Percentiles rank a stretch among this genome's conserved stretches.
Conservation (phyloP, 2,113 vertebrate species). For the Canis aureus region DNA sequence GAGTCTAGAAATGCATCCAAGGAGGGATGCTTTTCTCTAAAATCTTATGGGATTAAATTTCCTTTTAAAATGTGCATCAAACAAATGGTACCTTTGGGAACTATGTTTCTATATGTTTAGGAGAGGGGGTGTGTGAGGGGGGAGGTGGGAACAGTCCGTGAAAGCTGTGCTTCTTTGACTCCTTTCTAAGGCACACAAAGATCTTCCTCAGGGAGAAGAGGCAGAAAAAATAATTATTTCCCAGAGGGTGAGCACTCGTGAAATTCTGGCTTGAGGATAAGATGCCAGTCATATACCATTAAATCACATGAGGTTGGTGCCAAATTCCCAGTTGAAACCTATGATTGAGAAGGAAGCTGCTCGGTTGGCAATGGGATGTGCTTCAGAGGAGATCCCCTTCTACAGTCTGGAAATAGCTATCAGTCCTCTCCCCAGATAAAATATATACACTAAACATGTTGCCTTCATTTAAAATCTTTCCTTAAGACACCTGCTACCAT, state of each 20-base stretch:
- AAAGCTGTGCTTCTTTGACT: background rate
- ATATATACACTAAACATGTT: accelerated
- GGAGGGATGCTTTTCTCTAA: conserved; percentile 33
- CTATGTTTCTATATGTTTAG: background rate
- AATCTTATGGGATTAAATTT: conserved; percentile 25
- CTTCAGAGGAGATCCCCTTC: background rate
- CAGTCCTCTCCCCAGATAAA: background rate
- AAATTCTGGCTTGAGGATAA: background rate
- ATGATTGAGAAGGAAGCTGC: background rate
- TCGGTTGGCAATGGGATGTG: background rate
- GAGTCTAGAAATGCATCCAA: background rate
- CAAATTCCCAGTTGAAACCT: background rate
- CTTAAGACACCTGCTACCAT: background rate
- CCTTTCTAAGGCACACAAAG: conserved; percentile 62
- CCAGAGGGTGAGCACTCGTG: background rate
- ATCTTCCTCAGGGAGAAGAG: background rate
- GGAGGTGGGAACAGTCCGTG: background rate
- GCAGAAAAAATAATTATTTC: background rate
- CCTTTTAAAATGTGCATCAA: conserved; percentile 8
- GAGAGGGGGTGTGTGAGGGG: background rate
- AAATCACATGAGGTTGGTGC: background rate
- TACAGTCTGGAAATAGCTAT: background rate
- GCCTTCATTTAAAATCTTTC: background rate
- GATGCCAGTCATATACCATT: background rate
- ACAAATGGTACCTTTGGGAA: background rate